Evolutionary conservation across 2,113 vertebrate genomes (phyloP).

Genomic region (Aptenodytes forsteri): DNA sequence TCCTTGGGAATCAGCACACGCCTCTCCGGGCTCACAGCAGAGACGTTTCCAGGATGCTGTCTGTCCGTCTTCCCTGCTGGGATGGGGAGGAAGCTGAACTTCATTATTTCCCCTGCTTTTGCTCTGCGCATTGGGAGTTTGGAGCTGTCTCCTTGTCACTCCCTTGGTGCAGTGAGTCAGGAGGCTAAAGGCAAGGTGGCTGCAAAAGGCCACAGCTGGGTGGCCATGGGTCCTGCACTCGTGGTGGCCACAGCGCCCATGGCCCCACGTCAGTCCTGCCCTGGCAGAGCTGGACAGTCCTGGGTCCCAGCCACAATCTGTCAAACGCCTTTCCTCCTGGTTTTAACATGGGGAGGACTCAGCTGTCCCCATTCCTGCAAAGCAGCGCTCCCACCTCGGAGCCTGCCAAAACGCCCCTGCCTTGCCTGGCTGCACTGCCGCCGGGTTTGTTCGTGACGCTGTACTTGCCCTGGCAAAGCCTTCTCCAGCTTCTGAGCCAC

Average conservation of each 20-base stretch:
- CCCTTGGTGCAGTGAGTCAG: not conserved
- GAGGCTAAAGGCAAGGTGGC: not conserved
- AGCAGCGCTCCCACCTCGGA: fast-evolving
- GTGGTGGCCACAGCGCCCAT: fast-evolving
- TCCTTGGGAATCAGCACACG: fast-evolving
- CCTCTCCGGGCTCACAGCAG: not conserved
- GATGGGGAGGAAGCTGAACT: not conserved
- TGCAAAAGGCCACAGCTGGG: not conserved
- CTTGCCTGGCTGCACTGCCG: not conserved
- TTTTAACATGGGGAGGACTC: not conserved
- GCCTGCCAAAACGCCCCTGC: not conserved
- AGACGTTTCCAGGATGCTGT: not conserved
- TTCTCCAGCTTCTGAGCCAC: not conserved
- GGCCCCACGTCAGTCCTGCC: fast-evolving
- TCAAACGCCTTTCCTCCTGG: not conserved
- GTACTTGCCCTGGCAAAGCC: not conserved
- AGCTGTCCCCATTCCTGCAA: not conserved
- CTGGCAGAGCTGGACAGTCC: not conserved
- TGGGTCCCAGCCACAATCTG: not conserved
- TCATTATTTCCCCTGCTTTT: not conserved
- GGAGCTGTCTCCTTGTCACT: not conserved
- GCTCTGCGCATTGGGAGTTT: not conserved
- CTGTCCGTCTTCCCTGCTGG: not conserved
- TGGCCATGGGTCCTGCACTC: fast-evolving
- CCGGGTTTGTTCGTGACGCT: not conserved